Percentiles rank a stretch among this genome's conserved stretches.
Conservation (phyloP, 2,888 invertebrate species). For the Oscheius sp. region DNA sequence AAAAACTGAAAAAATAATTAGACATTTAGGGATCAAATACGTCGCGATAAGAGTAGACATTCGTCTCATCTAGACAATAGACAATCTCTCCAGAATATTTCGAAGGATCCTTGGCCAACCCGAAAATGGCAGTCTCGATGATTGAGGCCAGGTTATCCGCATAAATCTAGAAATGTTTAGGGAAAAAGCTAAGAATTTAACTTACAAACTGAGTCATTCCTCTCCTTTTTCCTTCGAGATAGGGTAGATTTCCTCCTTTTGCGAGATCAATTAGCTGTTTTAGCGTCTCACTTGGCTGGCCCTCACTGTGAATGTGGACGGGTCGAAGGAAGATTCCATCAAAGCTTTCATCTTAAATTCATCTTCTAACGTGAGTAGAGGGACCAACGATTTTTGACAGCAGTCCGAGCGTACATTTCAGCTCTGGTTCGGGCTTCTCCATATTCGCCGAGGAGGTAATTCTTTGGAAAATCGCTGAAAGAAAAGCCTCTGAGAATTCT, state of each 20-base stretch:
- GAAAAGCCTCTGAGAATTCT: not conserved
- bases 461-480: conserved; percentile 50
- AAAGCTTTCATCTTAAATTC: conserved; percentile 30
- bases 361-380: not conserved
- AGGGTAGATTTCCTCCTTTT: conserved; percentile 44
- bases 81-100: conserved; percentile 57
- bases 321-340: conserved; percentile 60
- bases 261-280: conserved; percentile 45
- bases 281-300: conserved; percentile 37
- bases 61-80: conserved; percentile 63
- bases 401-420: conserved; percentile 59
- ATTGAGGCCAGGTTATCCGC: conserved; percentile 60
- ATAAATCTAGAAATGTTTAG: conserved; percentile 52
- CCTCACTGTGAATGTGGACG: conserved; percentile 62
- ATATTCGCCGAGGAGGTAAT: conserved; percentile 62
- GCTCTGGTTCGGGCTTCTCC: conserved; percentile 62
- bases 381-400: conserved; percentile 26
- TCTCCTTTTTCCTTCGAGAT: conserved; percentile 53
- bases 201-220: conserved; percentile 66
- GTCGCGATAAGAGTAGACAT: conserved; percentile 51
- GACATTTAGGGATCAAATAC: conserved; percentile 33
- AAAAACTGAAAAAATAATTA: conserved; percentile 37
- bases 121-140: conserved; percentile 50
- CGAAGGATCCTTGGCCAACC: conserved; percentile 39
- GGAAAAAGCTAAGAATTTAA: not conserved